These are phyloP conservation scores for Tautogolabrus adspersus DNA, from an alignment of 2,113 vertebrate genomes.

Conservation along the genomic window DNA sequence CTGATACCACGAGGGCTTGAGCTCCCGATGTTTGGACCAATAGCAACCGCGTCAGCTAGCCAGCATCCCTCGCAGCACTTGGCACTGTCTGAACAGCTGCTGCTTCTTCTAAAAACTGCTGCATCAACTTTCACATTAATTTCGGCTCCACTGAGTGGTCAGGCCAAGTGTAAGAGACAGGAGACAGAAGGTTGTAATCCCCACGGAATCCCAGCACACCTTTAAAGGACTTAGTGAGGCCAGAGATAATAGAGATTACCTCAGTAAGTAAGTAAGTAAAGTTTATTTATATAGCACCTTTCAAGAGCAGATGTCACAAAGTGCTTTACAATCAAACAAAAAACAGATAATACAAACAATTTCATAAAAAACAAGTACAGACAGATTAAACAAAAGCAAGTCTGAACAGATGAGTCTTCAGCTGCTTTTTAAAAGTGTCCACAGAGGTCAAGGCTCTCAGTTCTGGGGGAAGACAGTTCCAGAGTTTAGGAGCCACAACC, in stretches of 20 bases:
- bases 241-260: slow-evolving; percentile 50
- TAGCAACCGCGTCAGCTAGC: slow-evolving; percentile 4
- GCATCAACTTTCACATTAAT: slow-evolving; percentile 30
- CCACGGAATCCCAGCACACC: slow-evolving; percentile 41
- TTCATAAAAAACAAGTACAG: too few relatives aligned
- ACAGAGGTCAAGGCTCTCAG: too few relatives aligned
- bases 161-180: slow-evolving; percentile 3
- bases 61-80: slow-evolving; percentile 40
- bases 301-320: too few relatives aligned
- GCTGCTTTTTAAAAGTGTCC: too few relatives aligned
- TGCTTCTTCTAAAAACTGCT: slow-evolving; percentile 14
- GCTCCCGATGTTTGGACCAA: slow-evolving; percentile 10
- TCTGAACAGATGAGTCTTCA: too few relatives aligned
- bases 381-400: too few relatives aligned
- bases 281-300: too few relatives aligned
- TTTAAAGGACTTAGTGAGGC: slow-evolving; percentile 46
- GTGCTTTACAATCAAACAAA: too few relatives aligned
- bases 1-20: not conserved
- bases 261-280: too few relatives aligned
- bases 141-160: slow-evolving; percentile 7
- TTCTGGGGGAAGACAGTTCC: too few relatives aligned
- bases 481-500: too few relatives aligned
- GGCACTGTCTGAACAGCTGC: slow-evolving; percentile 47
- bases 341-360: too few relatives aligned
- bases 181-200: slow-evolving; percentile 50